These are phyloP conservation scores for Epicauta chinensis DNA, from an alignment of 1,140 invertebrate species.

Conservation along the genomic window DNA sequence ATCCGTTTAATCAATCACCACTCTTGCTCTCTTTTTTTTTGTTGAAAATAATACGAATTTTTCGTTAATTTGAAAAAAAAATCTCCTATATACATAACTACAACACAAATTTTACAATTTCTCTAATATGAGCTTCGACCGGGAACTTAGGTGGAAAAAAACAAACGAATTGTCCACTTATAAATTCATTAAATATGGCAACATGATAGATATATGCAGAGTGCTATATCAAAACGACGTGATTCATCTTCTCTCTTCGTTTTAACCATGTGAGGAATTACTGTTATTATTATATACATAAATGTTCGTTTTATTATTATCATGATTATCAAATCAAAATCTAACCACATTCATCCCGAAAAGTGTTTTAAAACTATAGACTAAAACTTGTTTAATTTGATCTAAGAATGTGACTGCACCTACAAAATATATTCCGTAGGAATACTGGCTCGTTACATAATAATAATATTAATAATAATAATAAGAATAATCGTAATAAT, in stretches of 20 bases:
- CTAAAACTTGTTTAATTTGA: constrained; percentile 37
- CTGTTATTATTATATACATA: constrained; percentile 1
- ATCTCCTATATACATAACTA: constrained; percentile 29
- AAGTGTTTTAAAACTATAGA: constrained; percentile 26
- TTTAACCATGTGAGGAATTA: not conserved
- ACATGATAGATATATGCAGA: constrained; percentile 27
- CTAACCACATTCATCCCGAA: not conserved
- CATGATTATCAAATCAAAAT: not conserved
- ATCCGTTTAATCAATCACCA: no score
- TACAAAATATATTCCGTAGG: constrained; percentile 32
- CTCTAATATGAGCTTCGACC: not conserved
- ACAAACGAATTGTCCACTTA: constrained; percentile 17
- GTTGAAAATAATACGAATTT: constrained; percentile 3
- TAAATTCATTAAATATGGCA: constrained; percentile 23
- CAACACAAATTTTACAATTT: constrained; percentile 18
- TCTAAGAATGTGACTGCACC: constrained; percentile 37
- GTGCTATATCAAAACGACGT: constrained; percentile 33
- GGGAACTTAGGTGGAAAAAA: not conserved
- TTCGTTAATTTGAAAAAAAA: no score
- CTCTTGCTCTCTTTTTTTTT: no score
- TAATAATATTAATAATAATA: not conserved
- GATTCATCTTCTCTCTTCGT: constrained; percentile 11
- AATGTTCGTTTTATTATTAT: not conserved
- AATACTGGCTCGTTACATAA: constrained; percentile 38
- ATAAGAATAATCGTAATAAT: no score